Evolutionary conservation across 1,140 invertebrate species (phyloP).

Genomic region (Diprion similis): DNA sequence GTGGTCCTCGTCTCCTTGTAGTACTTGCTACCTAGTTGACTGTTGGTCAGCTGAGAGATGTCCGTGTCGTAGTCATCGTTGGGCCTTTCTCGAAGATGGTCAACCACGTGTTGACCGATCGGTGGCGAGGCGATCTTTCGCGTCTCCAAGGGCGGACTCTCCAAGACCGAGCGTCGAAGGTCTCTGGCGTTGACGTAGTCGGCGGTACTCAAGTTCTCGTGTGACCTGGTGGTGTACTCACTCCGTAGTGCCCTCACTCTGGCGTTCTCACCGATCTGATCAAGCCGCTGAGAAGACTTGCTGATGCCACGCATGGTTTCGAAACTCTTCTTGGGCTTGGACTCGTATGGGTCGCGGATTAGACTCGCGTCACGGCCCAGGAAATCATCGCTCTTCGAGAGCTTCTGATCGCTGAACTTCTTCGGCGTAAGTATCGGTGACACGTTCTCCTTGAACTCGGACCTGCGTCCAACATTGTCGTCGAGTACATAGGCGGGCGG

Average conservation of each 20-base stretch:
- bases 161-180: slow-evolving; percentile 26
- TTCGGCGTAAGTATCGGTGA: slow-evolving; percentile 35
- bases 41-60: slow-evolving; percentile 55
- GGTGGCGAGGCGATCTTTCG: slow-evolving; percentile 42
- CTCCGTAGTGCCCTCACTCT: slow-evolving; percentile 41
- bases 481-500: slow-evolving; percentile 26
- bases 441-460: slow-evolving; percentile 21
- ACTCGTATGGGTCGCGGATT: slow-evolving; percentile 35
- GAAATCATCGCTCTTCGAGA: slow-evolving; percentile 51
- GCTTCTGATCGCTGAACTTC: slow-evolving; percentile 48
- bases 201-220: slow-evolving; percentile 50
- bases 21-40: slow-evolving; percentile 53
- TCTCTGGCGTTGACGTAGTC: slow-evolving; percentile 47
- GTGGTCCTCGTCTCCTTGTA: slow-evolving; percentile 52
- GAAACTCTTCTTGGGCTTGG: slow-evolving; percentile 51
- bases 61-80: slow-evolving; percentile 58
- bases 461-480: slow-evolving; percentile 28
- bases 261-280: slow-evolving; percentile 47
- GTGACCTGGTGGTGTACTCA: slow-evolving; percentile 51
- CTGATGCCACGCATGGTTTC: slow-evolving; percentile 51
- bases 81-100: slow-evolving; percentile 47
- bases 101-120: slow-evolving; percentile 42
- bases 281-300: slow-evolving; percentile 54
- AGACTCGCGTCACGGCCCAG: slow-evolving; percentile 39
- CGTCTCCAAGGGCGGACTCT: slow-evolving; percentile 33